phyloP scores from a whole-genome alignment of 2,113 vertebrate genomes.

The Promerops cafer region DNA sequence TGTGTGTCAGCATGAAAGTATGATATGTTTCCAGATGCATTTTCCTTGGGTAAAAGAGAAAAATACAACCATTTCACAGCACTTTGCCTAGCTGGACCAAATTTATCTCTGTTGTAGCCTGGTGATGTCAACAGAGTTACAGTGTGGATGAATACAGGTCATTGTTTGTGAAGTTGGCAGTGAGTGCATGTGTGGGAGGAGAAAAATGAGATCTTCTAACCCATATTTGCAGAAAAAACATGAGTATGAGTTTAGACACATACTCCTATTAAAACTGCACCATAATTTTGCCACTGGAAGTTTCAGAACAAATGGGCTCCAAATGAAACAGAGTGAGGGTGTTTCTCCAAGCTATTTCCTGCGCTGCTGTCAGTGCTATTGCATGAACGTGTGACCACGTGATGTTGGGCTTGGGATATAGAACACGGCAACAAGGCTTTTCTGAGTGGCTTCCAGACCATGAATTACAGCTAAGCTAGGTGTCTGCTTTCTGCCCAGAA shows the following conservation, averaged over 20 bases:
- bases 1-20: background rate
- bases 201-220: slow-evolving; percentile 48
- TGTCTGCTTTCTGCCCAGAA: slow-evolving; percentile 32
- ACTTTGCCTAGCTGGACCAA: slow-evolving; percentile 2
- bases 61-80: slow-evolving; percentile 15
- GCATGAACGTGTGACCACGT: background rate
- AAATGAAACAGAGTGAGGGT: slow-evolving; percentile 58
- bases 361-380: background rate
- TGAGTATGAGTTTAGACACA: slow-evolving; percentile 30
- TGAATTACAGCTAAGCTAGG: slow-evolving; percentile 57
- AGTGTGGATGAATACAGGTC: slow-evolving; percentile 39
- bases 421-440: slow-evolving; percentile 24
- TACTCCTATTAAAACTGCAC: slow-evolving; percentile 56
- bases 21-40: background rate
- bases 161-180: slow-evolving; percentile 13
- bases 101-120: slow-evolving; percentile 40
- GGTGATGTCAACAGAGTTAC: slow-evolving; percentile 43
- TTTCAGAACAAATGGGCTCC: slow-evolving; percentile 55
- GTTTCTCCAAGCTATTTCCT: slow-evolving; percentile 53
- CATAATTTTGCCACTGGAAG: slow-evolving; percentile 56
- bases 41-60: background rate
- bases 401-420: slow-evolving; percentile 8
- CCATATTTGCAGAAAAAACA: slow-evolving; percentile 24
- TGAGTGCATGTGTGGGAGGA: background rate
- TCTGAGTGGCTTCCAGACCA: slow-evolving; percentile 49